Evolutionary conservation across 2,888 invertebrate genomes (phyloP), one percentile per base, ranked within the genome.

Genomic region (Watsonalla cultraria): DNA sequence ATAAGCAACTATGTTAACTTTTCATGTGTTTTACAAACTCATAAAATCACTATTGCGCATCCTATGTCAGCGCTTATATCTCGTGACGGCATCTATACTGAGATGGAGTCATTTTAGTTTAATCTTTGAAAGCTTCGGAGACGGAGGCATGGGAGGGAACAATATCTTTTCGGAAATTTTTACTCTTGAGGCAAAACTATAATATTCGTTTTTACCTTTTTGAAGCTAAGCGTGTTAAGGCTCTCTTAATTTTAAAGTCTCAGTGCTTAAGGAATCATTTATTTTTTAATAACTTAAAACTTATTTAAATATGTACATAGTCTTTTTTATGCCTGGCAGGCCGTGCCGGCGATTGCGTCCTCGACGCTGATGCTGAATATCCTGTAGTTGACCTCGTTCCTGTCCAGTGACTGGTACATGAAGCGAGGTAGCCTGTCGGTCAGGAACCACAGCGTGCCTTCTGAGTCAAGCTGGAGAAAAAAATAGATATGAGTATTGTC

Each of bases 341-440:
- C 78, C 0, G 92, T 92, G 37, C 92, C 93, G 35, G 91, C 86
- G 45, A 94, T 86, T 5, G 92, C 92, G 33, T 93, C 91, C 2
- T 85, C 76, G 0, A 92, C 84, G 37, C 88, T 86, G 47, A 92
- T 90, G 54, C 91, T 92, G 63, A 92, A 86, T 76, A 93, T 92
- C 62, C 92, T 91, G 78, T 93, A 96, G 82, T 96, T 96, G 35
- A 94, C 81, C 52, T 94, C 93, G 45, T 93, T 91, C 33, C 93
- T 89, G 73, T 95, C 93, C 52, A 96, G 81, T 7, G 87, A 86
- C 62, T 90, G 88, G 79, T 93, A 93, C 51, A 96, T 82, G 78
- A 95, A 96, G 7, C 92, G 88, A 0, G 96, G 95, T 92, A 96
- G 93, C 64, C 92, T 93, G 77, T 97, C 96, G 0, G 95, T 94